Percentiles rank a stretch among this genome's conserved stretches.
Conservation (phyloP, 2,797 vertebrate genomes). For the Darevskia mixta region DNA sequence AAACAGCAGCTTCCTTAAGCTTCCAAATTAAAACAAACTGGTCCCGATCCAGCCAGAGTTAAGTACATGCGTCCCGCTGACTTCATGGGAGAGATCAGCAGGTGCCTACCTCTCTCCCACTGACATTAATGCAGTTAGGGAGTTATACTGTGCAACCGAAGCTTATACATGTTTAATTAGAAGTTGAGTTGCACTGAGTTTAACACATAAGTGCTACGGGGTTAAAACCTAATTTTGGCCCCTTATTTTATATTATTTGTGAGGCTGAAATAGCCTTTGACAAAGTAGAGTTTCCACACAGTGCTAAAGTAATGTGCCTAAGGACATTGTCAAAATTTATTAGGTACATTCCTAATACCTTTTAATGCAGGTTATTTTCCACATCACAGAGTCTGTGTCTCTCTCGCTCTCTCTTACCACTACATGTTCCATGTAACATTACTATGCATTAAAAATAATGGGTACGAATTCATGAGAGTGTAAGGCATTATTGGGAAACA, state of each 20-base stretch:
- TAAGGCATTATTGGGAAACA: background rate
- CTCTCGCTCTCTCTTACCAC: too few species aligned
- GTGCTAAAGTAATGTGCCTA: background rate
- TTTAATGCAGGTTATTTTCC: background rate
- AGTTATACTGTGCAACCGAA: background rate
- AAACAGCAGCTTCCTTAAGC: constrained; percentile 10
- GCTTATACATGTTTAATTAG: background rate
- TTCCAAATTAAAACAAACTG: constrained; percentile 17
- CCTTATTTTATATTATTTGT: background rate
- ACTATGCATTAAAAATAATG: background rate
- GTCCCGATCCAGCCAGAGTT: background rate
- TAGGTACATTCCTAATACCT: background rate
- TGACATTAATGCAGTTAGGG: background rate
- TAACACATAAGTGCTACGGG: background rate
- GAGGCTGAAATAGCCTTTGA: background rate
- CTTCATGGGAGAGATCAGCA: background rate
- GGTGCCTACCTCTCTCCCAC: background rate
- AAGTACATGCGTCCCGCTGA: background rate
- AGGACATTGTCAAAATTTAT: background rate
- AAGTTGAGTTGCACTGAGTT: background rate
- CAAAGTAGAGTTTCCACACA: background rate
- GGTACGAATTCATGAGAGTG: background rate
- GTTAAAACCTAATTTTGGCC: background rate
- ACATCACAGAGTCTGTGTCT: too few species aligned
- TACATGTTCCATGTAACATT: background rate